Evolutionary conservation across 2,888 invertebrate genomes (phyloP), one percentile per base, ranked within the genome.

Genomic region (Tinea semifulvella): DNA sequence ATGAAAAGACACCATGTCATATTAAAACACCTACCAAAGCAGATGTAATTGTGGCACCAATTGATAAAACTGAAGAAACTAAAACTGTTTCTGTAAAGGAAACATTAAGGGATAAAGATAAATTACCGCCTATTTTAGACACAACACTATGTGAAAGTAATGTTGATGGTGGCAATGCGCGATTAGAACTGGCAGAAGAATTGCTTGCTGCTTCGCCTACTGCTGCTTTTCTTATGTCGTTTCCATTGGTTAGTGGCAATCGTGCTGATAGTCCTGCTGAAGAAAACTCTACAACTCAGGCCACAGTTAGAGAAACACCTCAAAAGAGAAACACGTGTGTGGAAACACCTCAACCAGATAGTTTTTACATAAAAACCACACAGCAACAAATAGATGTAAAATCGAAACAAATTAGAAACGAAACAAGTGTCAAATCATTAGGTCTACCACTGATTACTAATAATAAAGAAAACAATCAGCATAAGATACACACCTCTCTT

Each of bases 211-310:
- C 81, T 43, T 90, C 90, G 1, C 90, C 91, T 3, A 90, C 90
- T 2, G 91, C 90, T 10, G 91, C 91, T 1, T 90, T 90, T 60
- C 70, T 91, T 8, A 83, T 89, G 73, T 88, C 90, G 1, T 91
- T 90, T 57, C 91, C 91, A 0, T 65, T 90, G 40, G 91, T 91
- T 0, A 89, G 80, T 55, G 82, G 82, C 1, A 80, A 79, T 48
- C 67, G 82, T 52, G 81, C 80, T 20, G 82, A 82, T 38, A 81
- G 81, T 47, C 80, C 82, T 6, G 70, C 72, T 18, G 80, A 80
- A 46, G 47, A 58, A 19, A 39, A 54, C 42, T 62, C 57, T 47
- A 25, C 50, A 25, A 3, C 39, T 10, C 28, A 26, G n/a, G 10
- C 40, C 7, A 55, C 22, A 46, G 50, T 44, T 56, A 56, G 26